A percentile compares a stretch with the other conserved stretches of the same genome.
Evolutionary conservation across 2,888 invertebrate species (phyloP).

Genomic region (Hirtodrosophila duncani): DNA sequence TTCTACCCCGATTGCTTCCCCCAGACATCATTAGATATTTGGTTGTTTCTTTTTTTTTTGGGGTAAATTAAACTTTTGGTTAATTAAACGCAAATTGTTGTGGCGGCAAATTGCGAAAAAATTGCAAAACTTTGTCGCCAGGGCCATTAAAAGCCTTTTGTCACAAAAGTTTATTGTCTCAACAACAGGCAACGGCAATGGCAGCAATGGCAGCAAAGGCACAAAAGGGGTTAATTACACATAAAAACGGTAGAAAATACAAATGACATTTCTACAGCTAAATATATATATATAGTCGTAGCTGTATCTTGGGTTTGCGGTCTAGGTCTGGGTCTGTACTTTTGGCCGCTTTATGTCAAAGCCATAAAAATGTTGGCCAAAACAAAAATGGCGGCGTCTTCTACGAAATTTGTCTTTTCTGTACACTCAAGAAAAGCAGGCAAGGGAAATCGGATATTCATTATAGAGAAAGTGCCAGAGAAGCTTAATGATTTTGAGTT

Average conservation of each 20-base stretch:
- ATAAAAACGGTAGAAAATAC: neutral
- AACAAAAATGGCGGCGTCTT: slow-evolving; percentile 69
- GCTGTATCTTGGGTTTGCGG: too few relatives aligned
- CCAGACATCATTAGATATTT: slow-evolving; percentile 63
- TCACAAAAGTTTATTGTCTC: slow-evolving; percentile 60
- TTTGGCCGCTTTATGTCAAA: slow-evolving; percentile 58
- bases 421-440: too few relatives aligned
- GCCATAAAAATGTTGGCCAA: slow-evolving; percentile 55
- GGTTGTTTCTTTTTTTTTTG: slow-evolving; percentile 38
- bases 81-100: slow-evolving; percentile 73
- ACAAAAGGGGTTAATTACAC: slow-evolving; percentile 63
- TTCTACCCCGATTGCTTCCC: neutral
- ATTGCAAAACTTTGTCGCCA: slow-evolving; percentile 68
- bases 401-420: slow-evolving; percentile 27
- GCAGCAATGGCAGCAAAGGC: neutral
- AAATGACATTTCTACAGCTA: neutral
- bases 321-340: slow-evolving; percentile 29
- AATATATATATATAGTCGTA: too few relatives aligned
- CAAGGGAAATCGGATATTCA: too few relatives aligned
- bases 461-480: too few relatives aligned
- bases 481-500: too few relatives aligned
- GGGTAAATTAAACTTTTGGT: slow-evolving; percentile 48
- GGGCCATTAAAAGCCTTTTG: slow-evolving; percentile 53
- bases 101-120: slow-evolving; percentile 72
- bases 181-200: slow-evolving; percentile 9